A percentile compares a stretch with the other conserved stretches of the same genome.
phyloP scores from a whole-genome alignment of 1,140 invertebrate genomes.

The Pararge aegeria region DNA sequence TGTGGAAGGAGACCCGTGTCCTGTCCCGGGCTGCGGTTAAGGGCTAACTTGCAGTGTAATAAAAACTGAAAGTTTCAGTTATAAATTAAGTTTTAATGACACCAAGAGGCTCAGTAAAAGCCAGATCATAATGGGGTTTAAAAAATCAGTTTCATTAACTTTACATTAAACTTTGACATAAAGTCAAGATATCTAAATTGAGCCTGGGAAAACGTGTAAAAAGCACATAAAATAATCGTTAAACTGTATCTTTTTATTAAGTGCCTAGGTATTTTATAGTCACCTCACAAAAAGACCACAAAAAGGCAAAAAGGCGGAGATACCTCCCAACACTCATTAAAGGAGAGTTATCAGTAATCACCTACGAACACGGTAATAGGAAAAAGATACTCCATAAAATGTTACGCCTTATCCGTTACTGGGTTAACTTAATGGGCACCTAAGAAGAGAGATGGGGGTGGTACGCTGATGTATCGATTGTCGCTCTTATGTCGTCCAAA shows the following conservation, averaged over 20 bases:
- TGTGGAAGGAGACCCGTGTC: too few relatives aligned
- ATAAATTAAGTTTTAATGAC: too few relatives aligned
- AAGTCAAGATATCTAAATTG: not conserved
- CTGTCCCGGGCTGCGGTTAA: too few relatives aligned
- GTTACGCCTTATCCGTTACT: conserved; percentile 9
- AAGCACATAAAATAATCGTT: not conserved
- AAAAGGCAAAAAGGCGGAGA: not conserved
- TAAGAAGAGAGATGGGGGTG: conserved; percentile 24
- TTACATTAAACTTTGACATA: too few relatives aligned
- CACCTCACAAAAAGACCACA: not conserved
- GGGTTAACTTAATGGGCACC: conserved; percentile 25
- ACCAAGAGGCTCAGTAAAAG: too few relatives aligned
- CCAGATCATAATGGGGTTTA: too few relatives aligned
- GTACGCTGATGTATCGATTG: conserved; percentile 25
- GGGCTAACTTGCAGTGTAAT: too few relatives aligned
- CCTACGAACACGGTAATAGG: conserved; percentile 7
- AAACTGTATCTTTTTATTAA: not conserved
- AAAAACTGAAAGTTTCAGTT: too few relatives aligned
- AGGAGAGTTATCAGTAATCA: not conserved
- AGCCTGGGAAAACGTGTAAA: not conserved
- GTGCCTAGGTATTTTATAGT: not conserved
- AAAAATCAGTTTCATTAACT: too few relatives aligned
- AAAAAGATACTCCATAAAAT: conserved; percentile 27
- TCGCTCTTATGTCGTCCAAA: conserved; percentile 25
- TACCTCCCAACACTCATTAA: conserved; percentile 5